phyloP scores from a whole-genome alignment of 2,797 vertebrate species.

The Gorsachius magnificus region DNA sequence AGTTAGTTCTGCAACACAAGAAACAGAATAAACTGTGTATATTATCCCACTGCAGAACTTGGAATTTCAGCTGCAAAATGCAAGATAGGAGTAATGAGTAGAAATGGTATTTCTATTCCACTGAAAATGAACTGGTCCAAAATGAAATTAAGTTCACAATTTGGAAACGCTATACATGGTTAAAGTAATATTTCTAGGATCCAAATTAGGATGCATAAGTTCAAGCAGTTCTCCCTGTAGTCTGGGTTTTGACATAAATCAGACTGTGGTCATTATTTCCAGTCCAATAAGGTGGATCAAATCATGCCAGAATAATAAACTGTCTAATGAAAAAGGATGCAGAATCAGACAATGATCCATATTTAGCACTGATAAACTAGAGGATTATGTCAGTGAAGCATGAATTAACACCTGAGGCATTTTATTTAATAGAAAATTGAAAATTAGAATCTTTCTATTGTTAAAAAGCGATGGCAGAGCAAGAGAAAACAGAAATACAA shows the following conservation, averaged over 20 bases:
- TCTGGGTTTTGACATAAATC: neutral
- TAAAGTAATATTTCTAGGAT: neutral
- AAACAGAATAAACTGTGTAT: neutral
- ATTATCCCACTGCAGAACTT: neutral
- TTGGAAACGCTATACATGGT: neutral
- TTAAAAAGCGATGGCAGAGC: neutral
- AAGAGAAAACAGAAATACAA: neutral
- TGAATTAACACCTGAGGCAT: conserved; percentile 57
- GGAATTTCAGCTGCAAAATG: neutral
- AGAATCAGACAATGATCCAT: conserved; percentile 37
- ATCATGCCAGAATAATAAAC: conserved; percentile 35
- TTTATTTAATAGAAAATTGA: conserved; percentile 29
- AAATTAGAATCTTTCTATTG: neutral
- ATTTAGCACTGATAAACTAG: conserved; percentile 26
- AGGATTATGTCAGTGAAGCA: conserved; percentile 19
- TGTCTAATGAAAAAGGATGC: conserved; percentile 47
- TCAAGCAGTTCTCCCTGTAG: neutral
- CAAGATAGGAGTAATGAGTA: neutral
- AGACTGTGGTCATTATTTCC: conserved; percentile 46
- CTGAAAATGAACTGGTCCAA: neutral
- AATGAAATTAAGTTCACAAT: neutral
- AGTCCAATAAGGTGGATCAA: conserved; percentile 46
- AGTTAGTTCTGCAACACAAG: neutral
- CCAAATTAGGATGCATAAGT: neutral
- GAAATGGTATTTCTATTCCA: neutral